These are phyloP conservation scores for Drosophila stalkeri DNA, from an alignment of 2,888 invertebrate species.

Conservation along the genomic window DNA sequence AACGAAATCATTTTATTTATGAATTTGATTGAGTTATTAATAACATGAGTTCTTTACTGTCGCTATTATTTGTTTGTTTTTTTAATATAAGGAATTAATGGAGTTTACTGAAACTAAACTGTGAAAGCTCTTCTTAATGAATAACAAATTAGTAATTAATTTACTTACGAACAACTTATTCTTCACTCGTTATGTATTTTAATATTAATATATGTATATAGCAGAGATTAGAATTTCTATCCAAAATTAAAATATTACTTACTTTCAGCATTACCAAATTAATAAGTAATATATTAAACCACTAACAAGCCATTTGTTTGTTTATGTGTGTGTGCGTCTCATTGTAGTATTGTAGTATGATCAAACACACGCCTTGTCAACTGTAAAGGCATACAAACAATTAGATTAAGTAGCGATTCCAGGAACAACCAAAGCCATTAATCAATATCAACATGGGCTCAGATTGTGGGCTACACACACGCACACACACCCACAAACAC, in stretches of 20 bases:
- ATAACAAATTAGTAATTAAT: not conserved
- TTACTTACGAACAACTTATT: not conserved
- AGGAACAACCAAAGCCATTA: slow-evolving; percentile 53
- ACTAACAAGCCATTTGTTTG: slow-evolving; percentile 19
- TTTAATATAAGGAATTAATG: not conserved
- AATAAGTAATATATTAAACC: slow-evolving; percentile 54
- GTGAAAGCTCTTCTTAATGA: not conserved
- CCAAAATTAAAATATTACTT: not conserved
- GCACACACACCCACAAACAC: not conserved
- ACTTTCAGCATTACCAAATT: not conserved
- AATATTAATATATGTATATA: no score
- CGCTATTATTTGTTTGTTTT: not conserved
- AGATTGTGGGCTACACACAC: slow-evolving; percentile 16
- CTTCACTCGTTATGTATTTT: no score
- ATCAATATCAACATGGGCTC: slow-evolving; percentile 60
- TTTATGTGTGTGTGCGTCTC: slow-evolving; percentile 3
- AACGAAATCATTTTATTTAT: not conserved
- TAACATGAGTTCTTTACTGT: not conserved
- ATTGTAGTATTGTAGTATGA: slow-evolving; percentile 19
- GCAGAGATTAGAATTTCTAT: no score
- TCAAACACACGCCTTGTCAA: slow-evolving; percentile 35
- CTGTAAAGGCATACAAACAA: slow-evolving; percentile 56
- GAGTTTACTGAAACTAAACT: not conserved
- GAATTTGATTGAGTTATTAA: not conserved
- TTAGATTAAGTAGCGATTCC: slow-evolving; percentile 74